These are phyloP conservation scores for Cyrtodaria siliqua DNA, from an alignment of 2,888 invertebrate genomes.

Conservation along the genomic window DNA sequence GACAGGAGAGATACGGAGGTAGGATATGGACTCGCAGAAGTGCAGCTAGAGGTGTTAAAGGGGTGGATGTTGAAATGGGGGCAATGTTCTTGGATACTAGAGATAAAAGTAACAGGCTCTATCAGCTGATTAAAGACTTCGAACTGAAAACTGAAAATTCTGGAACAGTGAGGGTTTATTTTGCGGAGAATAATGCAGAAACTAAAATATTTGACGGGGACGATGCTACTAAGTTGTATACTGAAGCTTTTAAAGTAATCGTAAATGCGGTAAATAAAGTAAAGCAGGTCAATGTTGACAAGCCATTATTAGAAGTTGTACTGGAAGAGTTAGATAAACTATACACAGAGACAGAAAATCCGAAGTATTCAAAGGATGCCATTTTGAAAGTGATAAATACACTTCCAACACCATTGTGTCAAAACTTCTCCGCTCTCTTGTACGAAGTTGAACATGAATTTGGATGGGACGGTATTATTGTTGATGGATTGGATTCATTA, in stretches of 20 bases:
- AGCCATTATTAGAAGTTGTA: constrained; percentile 64
- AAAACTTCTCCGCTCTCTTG: constrained; percentile 67
- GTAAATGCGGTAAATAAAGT: constrained; percentile 63
- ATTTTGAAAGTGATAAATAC: constrained; percentile 46
- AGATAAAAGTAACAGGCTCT: constrained; percentile 67
- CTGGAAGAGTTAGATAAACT: constrained; percentile 46
- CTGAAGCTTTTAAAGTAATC: constrained; percentile 56
- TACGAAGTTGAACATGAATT: constrained; percentile 72
- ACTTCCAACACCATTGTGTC: constrained; percentile 33
- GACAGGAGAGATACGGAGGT: constrained; percentile 77
- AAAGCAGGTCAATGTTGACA: constrained; percentile 54
- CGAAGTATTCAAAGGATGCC: constrained; percentile 1
- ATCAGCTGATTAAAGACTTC: constrained; percentile 66
- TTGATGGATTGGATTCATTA: constrained; percentile 76
- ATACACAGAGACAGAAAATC: constrained; percentile 14
- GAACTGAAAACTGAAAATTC: constrained; percentile 66
- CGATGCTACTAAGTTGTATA: constrained; percentile 59
- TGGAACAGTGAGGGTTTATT: constrained; percentile 63
- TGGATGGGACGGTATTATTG: constrained; percentile 73
- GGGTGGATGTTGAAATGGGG: constrained; percentile 77
- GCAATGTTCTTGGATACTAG: constrained; percentile 65
- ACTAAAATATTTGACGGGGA: constrained; percentile 61
- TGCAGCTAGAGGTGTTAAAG: constrained; percentile 59
- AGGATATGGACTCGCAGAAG: constrained; percentile 75
- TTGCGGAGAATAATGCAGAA: constrained; percentile 57